phyloP scores from a whole-genome alignment of 1,140 invertebrate genomes.

The Anagrus nilaparvatae region DNA sequence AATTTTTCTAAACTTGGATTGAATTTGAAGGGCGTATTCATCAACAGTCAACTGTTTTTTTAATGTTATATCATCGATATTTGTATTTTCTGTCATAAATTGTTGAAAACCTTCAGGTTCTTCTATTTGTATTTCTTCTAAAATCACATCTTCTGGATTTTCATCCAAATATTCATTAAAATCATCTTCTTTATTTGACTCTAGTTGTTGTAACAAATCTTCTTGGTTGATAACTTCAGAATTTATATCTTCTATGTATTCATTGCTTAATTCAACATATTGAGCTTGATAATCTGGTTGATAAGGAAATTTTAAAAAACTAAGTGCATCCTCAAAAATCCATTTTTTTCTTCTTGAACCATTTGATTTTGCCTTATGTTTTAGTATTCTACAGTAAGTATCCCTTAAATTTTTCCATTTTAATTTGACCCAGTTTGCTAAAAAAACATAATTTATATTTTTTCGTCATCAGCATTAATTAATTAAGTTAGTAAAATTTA shows the following conservation, averaged over 20 bases:
- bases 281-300: constrained; percentile 32
- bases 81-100: too few species aligned
- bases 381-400: constrained; percentile 35
- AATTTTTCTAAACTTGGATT: constrained; percentile 34
- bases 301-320: constrained; percentile 37
- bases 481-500: constrained; percentile 3
- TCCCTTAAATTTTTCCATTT: constrained; percentile 39
- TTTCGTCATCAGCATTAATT: neutral
- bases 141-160: constrained; percentile 20
- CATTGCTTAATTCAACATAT: constrained; percentile 31
- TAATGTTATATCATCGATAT: constrained; percentile 6
- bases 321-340: constrained; percentile 38
- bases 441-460: constrained; percentile 14
- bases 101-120: too few species aligned
- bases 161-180: constrained; percentile 38
- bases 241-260: constrained; percentile 36
- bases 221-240: constrained; percentile 26
- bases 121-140: constrained; percentile 11
- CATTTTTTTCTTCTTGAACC: constrained; percentile 36
- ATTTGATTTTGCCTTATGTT: constrained; percentile 35
- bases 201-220: constrained; percentile 34
- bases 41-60: constrained; percentile 18
- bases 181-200: constrained; percentile 31
- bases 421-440: constrained; percentile 33
- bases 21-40: constrained; percentile 27